Base-by-base conservation (phyloP, 2,113 vertebrate genomes). In the Tylochromis polylepis region DNA sequence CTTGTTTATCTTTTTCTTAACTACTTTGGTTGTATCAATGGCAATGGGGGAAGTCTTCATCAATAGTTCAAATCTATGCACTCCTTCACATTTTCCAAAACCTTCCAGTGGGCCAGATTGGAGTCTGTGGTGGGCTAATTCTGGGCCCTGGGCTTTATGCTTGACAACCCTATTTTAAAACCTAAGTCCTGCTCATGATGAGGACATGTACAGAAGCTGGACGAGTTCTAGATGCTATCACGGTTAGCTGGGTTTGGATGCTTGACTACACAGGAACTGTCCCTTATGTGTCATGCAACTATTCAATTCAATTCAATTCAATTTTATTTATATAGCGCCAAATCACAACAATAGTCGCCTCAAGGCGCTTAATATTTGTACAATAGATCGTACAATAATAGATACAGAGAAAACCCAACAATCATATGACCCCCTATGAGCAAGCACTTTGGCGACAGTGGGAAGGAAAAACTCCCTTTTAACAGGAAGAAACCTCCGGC, bases 81-180 rank as follows among this genome's bases (percentile, higher is more conserved):
- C 29, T 29, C 29, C 29, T 29, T 29, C 29, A 38, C 34, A 65
- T 65, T 14, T 65, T n/a, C 34, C 15, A 10, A 60, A 60, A 60
- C 8, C 58, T 18, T 31, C 27, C 0, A 2, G 27, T 31, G 27
- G 27, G 29, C 27, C 3, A 0, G 58, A 31, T 60, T n/a, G 31
- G 34, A 65, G 60, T 65, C 60, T 38, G 18, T 38, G 4, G 18
- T 65, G 31, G 10, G 59, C 31, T 5, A 1, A 18, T 62, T 62
- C 31, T 4, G 18, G 60, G 31, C 60, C 18, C 60, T 62, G 31
- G 31, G 59, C 34, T n/a, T 65, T n/a, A n/a, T 38, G 60, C 31
- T 38, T 65, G 60, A 38, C 18, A 8, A 6, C 2, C 18, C 60
- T 38, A 4, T n/a, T 65, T 65, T 38, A 49, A 49, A 75, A 29